A percentile compares a stretch with the other conserved stretches of the same genome.
Evolutionary conservation across 2,888 invertebrate genomes (phyloP).

Genomic region (Aleiodes leptofemur): DNA sequence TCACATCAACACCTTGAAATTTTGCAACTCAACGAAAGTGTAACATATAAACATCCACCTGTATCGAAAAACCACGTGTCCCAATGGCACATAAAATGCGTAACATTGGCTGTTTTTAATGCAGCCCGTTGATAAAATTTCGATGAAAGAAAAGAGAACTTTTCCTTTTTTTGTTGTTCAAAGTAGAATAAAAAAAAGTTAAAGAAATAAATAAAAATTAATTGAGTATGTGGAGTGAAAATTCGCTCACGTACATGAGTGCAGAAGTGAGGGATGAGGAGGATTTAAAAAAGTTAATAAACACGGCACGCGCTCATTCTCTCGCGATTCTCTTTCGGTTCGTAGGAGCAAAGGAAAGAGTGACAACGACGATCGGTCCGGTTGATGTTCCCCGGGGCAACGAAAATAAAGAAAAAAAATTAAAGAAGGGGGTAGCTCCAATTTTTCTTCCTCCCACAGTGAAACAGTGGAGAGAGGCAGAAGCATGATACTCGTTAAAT

Average conservation of each 20-base stretch:
- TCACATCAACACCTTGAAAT: not conserved
- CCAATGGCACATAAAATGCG: too few relatives aligned
- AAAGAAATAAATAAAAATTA: constrained; percentile 49
- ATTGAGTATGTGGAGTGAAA: constrained; percentile 36
- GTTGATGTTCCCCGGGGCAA: constrained; percentile 15
- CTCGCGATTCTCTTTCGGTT: constrained; percentile 38
- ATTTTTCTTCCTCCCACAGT: too few relatives aligned
- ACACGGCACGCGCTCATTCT: constrained; percentile 65
- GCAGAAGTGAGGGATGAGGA: constrained; percentile 26
- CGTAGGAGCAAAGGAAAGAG: constrained; percentile 29
- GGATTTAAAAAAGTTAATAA: constrained; percentile 64
- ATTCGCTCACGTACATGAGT: constrained; percentile 34
- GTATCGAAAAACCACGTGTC: too few relatives aligned
- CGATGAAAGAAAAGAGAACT: constrained; percentile 41
- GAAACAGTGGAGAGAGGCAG: not conserved
- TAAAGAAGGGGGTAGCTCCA: not conserved
- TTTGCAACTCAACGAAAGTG: too few relatives aligned
- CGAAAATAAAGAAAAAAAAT: constrained; percentile 1
- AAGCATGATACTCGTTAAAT: constrained; percentile 41
- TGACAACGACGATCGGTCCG: constrained; percentile 41
- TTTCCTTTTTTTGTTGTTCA: too few relatives aligned
- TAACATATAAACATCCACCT: too few relatives aligned
- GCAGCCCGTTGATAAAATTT: constrained; percentile 47
- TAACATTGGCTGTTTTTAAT: constrained; percentile 48
- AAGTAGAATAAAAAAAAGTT: constrained; percentile 62